Evolutionary conservation across 1,140 invertebrate genomes (phyloP).

Genomic region (Ridgeia piscesae): DNA sequence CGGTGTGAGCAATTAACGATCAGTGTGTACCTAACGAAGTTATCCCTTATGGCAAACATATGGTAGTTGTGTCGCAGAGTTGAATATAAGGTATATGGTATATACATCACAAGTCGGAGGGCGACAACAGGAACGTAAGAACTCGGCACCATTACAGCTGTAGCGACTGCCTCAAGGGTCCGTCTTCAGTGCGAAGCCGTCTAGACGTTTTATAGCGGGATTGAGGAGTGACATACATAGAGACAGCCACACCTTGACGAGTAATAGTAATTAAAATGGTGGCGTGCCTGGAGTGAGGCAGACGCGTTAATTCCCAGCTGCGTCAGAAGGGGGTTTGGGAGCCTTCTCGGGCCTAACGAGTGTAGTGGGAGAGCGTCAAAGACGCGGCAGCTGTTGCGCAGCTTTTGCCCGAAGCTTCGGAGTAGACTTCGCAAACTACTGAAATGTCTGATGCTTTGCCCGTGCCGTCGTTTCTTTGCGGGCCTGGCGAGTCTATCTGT

Average conservation of each 20-base stretch:
- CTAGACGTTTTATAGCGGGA: background rate
- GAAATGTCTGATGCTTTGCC: background rate
- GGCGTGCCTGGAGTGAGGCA: background rate
- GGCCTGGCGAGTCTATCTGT: background rate
- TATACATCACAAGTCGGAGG: background rate
- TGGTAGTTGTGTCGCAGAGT: too few relatives aligned
- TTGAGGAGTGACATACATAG: background rate
- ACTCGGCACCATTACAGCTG: background rate
- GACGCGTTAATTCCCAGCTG: background rate
- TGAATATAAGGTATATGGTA: too few relatives aligned
- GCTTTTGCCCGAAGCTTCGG: background rate
- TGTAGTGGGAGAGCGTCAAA: background rate
- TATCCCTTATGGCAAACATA: too few relatives aligned
- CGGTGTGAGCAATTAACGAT: too few relatives aligned
- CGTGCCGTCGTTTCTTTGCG: background rate
- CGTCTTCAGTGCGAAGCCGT: background rate
- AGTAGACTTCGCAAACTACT: constrained; percentile 1
- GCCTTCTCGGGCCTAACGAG: background rate
- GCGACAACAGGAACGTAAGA: background rate
- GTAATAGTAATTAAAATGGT: background rate
- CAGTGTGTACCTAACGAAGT: too few relatives aligned
- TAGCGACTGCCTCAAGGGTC: background rate
- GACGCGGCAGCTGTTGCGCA: background rate
- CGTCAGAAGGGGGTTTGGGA: background rate
- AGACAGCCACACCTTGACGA: background rate